Evolutionary conservation across 2,113 vertebrate genomes (phyloP).

Genomic region (Himantopus leucocephalus): DNA sequence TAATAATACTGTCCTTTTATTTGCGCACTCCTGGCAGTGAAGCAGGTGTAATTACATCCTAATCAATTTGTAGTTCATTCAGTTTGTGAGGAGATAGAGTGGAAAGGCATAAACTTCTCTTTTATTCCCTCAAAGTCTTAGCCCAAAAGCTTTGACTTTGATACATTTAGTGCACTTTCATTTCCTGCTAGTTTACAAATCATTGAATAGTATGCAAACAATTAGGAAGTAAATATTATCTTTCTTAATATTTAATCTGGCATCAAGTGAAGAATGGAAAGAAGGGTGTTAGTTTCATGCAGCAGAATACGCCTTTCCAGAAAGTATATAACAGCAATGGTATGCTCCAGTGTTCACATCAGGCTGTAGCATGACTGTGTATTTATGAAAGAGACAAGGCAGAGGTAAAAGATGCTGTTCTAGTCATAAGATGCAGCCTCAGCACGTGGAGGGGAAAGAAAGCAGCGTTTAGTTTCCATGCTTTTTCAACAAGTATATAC

Average conservation of each 20-base stretch:
- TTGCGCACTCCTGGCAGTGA: background rate
- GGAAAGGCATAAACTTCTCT: background rate
- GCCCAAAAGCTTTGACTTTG: background rate
- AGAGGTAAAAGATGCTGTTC: background rate
- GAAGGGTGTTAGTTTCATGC: background rate
- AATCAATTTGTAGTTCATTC: background rate
- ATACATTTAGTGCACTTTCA: background rate
- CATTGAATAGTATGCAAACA: background rate
- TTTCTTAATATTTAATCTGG: background rate
- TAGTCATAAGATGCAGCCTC: background rate
- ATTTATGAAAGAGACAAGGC: background rate
- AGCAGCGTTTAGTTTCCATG: background rate
- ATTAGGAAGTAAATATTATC: background rate
- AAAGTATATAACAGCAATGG: background rate
- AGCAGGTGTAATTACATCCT: background rate
- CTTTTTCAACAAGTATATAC: background rate
- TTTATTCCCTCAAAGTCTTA: background rate
- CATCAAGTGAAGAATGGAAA: background rate
- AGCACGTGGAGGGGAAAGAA: background rate
- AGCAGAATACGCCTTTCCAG: background rate
- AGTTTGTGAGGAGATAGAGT: background rate
- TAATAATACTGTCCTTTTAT: background rate
- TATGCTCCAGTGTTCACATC: background rate
- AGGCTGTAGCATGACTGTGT: background rate
- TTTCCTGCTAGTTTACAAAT: background rate